A percentile compares a stretch with the other conserved stretches of the same genome.
Evolutionary conservation across 1,140 invertebrate species (phyloP).

Genomic region (Cheumatopsyche charites): DNA sequence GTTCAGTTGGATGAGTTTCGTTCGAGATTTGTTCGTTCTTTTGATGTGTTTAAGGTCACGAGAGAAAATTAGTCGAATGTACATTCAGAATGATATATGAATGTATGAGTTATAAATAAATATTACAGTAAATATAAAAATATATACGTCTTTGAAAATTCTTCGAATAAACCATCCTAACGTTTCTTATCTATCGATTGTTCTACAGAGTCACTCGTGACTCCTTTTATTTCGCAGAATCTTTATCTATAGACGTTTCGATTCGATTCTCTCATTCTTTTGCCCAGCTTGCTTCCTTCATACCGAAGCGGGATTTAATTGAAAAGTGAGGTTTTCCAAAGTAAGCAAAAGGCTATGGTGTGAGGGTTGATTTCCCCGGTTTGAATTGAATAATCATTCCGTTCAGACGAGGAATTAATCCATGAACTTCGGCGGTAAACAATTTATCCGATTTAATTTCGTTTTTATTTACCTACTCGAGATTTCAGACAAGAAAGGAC

Average conservation of each 20-base stretch:
- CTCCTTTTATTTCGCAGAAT: not conserved
- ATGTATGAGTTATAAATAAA: too few relatives aligned
- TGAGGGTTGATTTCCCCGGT: not conserved
- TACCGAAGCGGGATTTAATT: conserved; percentile 25
- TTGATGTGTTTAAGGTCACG: too few relatives aligned
- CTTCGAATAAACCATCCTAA: too few relatives aligned
- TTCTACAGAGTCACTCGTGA: conserved; percentile 15
- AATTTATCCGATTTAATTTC: conserved; percentile 15
- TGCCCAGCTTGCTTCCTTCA: not conserved
- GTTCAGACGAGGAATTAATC: conserved; percentile 19
- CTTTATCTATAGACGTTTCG: not conserved
- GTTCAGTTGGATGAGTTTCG: too few relatives aligned
- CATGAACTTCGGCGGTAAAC: conserved; percentile 19
- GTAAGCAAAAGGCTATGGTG: not conserved
- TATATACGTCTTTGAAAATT: too few relatives aligned
- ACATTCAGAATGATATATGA: too few relatives aligned
- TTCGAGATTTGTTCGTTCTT: too few relatives aligned
- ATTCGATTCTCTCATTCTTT: conserved; percentile 5
- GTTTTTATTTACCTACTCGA: conserved; percentile 21
- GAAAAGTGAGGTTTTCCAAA: conserved; percentile 17
- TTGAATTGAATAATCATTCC: conserved; percentile 20
- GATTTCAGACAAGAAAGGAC: too few relatives aligned
- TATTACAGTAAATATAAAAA: too few relatives aligned
- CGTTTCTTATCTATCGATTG: not conserved
- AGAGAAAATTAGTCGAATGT: too few relatives aligned